Evolutionary conservation across 1,140 invertebrate genomes (phyloP).

Genomic region (Hylyphantes graminicola): DNA sequence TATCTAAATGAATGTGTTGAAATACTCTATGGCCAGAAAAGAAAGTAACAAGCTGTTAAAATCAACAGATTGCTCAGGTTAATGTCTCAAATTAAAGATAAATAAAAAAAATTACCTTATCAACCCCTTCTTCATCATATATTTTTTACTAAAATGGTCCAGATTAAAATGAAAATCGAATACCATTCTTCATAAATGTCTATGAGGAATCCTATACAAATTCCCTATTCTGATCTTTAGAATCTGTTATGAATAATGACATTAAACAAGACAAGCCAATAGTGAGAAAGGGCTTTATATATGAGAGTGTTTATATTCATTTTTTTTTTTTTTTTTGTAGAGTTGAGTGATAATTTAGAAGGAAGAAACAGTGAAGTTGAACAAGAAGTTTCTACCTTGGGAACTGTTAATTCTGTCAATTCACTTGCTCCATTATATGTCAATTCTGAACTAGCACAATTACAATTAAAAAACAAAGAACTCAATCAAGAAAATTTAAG

Average conservation of each 20-base stretch:
- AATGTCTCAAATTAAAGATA: background rate
- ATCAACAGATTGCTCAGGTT: background rate
- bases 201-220: background rate
- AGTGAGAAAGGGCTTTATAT: too few species aligned
- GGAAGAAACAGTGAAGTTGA: conserved; percentile 73
- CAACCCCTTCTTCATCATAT: too few species aligned
- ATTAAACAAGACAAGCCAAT: too few species aligned
- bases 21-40: too few species aligned
- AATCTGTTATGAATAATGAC: background rate
- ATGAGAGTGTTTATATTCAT: too few species aligned
- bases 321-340: conserved; percentile 68
- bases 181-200: background rate
- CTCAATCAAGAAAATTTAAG: conserved; percentile 72
- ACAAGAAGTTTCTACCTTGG: conserved; percentile 75
- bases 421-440: conserved; percentile 72
- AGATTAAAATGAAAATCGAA: too few species aligned
- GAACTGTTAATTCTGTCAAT: conserved; percentile 77
- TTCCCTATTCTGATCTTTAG: background rate
- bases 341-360: conserved; percentile 82
- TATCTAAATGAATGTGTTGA: too few species aligned
- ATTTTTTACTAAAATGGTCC: too few species aligned
- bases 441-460: conserved; percentile 67
- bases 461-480: conserved; percentile 70
- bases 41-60: background rate
- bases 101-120: background rate